These are phyloP conservation scores for Alloplasta piceator DNA, from an alignment of 2,888 invertebrate genomes.

Conservation along the genomic window DNA sequence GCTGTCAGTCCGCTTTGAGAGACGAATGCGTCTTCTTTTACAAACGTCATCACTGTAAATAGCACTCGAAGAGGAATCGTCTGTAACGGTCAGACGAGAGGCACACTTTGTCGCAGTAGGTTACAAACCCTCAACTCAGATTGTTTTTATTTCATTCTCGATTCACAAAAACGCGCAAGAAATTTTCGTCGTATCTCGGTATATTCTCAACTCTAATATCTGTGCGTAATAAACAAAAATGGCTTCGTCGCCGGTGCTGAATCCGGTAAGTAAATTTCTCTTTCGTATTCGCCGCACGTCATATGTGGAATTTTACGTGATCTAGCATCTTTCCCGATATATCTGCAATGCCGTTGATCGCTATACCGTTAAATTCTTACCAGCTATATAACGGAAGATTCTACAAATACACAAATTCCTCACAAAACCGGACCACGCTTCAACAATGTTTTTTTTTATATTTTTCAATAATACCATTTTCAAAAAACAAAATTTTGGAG, in stretches of 20 bases:
- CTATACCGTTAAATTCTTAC: slow-evolving; percentile 12
- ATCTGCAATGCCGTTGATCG: slow-evolving; percentile 38
- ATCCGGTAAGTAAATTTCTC: slow-evolving; percentile 78
- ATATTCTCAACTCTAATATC: not conserved
- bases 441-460: not conserved
- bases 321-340: slow-evolving; percentile 10
- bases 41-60: slow-evolving; percentile 79
- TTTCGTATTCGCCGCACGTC: not conserved
- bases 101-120: slow-evolving; percentile 62
- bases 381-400: not conserved
- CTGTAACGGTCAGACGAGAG: slow-evolving; percentile 63
- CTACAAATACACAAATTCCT: not conserved
- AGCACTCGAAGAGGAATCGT: slow-evolving; percentile 64
- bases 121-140: not conserved
- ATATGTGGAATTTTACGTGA: slow-evolving; percentile 27
- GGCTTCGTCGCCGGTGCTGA: slow-evolving; percentile 76
- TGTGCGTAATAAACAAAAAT: slow-evolving; percentile 65
- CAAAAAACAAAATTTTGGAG: not conserved
- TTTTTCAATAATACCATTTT: not conserved
- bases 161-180: slow-evolving; percentile 2
- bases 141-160: not conserved
- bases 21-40: not conserved
- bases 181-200: slow-evolving; percentile 1
- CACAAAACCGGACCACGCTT: too few relatives aligned
- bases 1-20: not conserved